phyloP scores from a whole-genome alignment of 2,797 vertebrate species.

The Micrastur ruficollis region DNA sequence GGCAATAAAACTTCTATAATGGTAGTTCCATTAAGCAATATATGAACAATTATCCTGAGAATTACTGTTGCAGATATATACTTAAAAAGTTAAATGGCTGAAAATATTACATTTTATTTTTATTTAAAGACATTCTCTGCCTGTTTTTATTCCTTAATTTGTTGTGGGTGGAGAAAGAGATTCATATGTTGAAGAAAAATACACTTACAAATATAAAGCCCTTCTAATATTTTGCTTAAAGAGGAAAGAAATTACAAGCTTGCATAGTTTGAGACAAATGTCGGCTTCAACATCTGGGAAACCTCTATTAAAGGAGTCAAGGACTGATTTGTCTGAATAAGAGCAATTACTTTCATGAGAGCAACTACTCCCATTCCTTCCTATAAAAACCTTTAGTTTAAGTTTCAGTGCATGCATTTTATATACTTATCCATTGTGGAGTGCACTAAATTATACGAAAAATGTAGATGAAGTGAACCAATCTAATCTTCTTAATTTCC shows the following conservation, averaged over 20 bases:
- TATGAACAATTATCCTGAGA: background rate
- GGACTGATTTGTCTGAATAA: background rate
- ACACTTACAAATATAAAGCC: background rate
- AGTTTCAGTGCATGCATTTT: background rate
- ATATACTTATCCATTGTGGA: background rate
- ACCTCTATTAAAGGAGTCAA: background rate
- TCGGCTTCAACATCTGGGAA: background rate
- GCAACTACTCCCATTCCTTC: background rate
- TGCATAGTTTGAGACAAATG: background rate
- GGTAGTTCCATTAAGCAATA: background rate
- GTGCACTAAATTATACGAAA: background rate
- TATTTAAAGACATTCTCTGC: background rate
- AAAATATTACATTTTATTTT: background rate
- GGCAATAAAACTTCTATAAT: background rate
- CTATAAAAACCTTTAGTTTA: background rate
- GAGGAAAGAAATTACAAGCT: background rate
- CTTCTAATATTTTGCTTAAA: background rate
- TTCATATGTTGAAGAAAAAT: background rate
- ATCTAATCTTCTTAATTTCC: background rate
- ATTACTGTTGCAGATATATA: background rate
- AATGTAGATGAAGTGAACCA: background rate
- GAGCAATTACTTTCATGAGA: background rate
- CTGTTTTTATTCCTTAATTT: background rate
- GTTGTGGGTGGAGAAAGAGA: background rate
- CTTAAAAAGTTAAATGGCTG: background rate